Evolutionary conservation across 2,888 invertebrate genomes (phyloP), one percentile per base, ranked within the genome.

Genomic region (Drosophila testacea): DNA sequence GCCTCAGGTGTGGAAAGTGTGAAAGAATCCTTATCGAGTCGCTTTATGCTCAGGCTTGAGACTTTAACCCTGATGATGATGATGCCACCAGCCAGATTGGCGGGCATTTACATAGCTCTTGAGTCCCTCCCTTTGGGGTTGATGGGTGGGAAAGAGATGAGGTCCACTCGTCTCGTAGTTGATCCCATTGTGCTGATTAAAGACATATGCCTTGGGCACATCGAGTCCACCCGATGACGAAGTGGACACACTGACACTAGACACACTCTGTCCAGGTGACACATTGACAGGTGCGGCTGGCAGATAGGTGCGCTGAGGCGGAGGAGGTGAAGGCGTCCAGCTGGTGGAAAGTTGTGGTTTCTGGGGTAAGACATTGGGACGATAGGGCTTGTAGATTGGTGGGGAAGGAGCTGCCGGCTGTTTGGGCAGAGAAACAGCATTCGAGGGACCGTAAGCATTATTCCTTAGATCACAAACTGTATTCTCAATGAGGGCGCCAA

Each of bases 391-490:
- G 9, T 77, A 85, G 16, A 79, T 38, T 2, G 86, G 70, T 0
- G 74, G 62, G 4, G 70, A 60, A 36, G 70, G 28, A 0, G 48
- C 61, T 4, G 67, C 30, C 44, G 74, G 56, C 38, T 77, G 79
- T 22, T 88, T 85, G 13, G 90, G 79, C 52, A 83, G 54, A 4
- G 77, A 64, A 0, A 90, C 85, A 1, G 87, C 51, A 52, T 91
- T 91, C 1, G 87, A 74, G 0, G 90, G 91, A 0, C 89, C 90
- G 34, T 85, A 91, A 0, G 77, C 84, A 52, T 87, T 90, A 48
- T 83, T 91, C 4, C 91, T 79, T n/a, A 93, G 82, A 77, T 96
- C 95, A 88, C 97, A 97, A 0, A 96, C 95, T 0, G 96, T 96
- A n/a, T 95, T 95, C 67, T 94, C 93, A 4, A 96, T 92, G 6